Evolutionary conservation across 2,888 invertebrate species (phyloP).

Genomic region (Orthosia incerta): DNA sequence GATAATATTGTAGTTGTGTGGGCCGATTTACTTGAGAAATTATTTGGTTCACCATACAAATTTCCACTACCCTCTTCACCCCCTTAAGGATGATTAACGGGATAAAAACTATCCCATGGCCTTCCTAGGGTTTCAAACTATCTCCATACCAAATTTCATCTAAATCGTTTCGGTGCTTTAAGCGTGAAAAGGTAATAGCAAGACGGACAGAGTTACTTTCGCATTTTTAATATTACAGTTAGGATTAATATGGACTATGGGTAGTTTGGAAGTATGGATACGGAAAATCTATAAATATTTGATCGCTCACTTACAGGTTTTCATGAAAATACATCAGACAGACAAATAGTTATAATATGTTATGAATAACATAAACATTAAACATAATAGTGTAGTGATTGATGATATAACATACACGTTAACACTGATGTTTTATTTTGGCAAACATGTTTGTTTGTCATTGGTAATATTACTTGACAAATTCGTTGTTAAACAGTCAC

Average conservation of each 20-base stretch:
- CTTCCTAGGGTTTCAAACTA: neutral
- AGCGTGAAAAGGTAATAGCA: neutral
- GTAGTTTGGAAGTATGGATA: neutral
- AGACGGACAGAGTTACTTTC: neutral
- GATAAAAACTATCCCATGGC: neutral
- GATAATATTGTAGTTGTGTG: no score
- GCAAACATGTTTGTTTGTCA: slow-evolving; percentile 15
- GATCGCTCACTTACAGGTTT: neutral
- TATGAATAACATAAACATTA: neutral
- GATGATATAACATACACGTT: slow-evolving; percentile 5
- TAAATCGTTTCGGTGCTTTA: neutral
- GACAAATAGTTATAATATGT: neutral
- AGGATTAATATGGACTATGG: neutral
- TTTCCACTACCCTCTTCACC: no score
- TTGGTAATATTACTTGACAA: slow-evolving; percentile 40
- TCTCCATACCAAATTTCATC: neutral
- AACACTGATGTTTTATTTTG: slow-evolving; percentile 18
- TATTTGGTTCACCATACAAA: no score
- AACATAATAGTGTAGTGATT: slow-evolving; percentile 14
- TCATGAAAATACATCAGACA: neutral
- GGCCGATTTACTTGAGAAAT: no score
- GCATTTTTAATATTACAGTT: neutral
- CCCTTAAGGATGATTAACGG: no score
- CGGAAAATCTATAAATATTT: neutral
- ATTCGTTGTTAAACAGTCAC: slow-evolving; percentile 37